Evolutionary conservation across 2,113 vertebrate genomes (phyloP), one percentile per base, ranked within the genome.

Genomic region (Oceanites oceanicus): DNA sequence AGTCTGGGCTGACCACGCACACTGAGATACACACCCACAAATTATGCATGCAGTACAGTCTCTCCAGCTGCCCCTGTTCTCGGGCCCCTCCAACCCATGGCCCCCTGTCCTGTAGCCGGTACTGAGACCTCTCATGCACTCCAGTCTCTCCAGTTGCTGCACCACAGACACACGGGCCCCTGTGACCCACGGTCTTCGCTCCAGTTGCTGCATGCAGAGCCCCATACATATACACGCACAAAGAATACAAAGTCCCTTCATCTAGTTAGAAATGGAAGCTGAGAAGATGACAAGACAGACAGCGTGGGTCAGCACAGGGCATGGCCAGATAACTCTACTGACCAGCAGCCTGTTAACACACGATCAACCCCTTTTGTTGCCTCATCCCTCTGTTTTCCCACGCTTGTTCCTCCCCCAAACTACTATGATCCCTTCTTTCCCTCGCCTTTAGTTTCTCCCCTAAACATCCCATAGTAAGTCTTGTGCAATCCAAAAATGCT

Each of bases 81-180:
- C 0, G 0, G 52, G 29, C 7, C 30, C 3, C 34, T 84, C 27
- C 34, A 32, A n/a, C 3, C 25, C n/a, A 50, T 0, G 1, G 27
- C 4, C 3, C 30, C 29, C 40, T 42, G 40, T 5, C 20, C 34
- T 7, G 4, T 25, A 49, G 27, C 25, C 4, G 42, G 16, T n/a
- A 42, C 11, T 61, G 7, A 62, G 34, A 58, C 13, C 5, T 23
- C 58, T 49, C 73, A 23, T 18, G 27, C 20, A 49, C 11, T 71
- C 42, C 23, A 29, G 42, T 30, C 36, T 58, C 42, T 63, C 27
- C 67, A 89, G 50, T 9, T 63, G 38, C 67, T 59, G 10, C 30
- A 45, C 12, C 19, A 11, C 42, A 30, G 40, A 52, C 29, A 52
- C 23, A 6, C 18, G 13, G 44, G 52, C 53, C 5, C 20, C 23